phyloP scores from a whole-genome alignment of 2,797 vertebrate genomes.

The Galago senegalensis region DNA sequence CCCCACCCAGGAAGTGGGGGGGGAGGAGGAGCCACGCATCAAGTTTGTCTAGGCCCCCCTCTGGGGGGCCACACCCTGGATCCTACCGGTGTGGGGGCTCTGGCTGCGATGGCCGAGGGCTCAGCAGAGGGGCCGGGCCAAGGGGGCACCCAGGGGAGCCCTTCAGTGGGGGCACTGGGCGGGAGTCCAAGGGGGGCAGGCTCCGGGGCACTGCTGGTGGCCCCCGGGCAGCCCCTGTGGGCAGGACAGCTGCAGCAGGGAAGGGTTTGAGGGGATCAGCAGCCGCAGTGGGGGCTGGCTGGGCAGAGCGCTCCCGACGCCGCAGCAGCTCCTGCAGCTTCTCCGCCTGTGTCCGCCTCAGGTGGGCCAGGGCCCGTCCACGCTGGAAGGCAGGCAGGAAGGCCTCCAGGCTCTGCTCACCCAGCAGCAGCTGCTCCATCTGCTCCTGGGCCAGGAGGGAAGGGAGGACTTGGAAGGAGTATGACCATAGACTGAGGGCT shows the following conservation, averaged over 20 bases:
- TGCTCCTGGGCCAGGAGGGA: slow-evolving; percentile 84
- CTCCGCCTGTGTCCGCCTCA: slow-evolving; percentile 89
- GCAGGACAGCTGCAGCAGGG: slow-evolving; percentile 77
- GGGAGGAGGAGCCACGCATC: slow-evolving; percentile 82
- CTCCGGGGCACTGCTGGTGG: slow-evolving; percentile 82
- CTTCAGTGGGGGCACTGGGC: slow-evolving; percentile 76
- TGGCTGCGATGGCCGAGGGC: slow-evolving; percentile 86
- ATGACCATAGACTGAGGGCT: background rate
- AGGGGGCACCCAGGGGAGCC: slow-evolving; percentile 84
- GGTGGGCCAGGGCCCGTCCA: slow-evolving; percentile 86
- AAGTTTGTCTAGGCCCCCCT: slow-evolving; percentile 81
- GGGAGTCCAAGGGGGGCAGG: slow-evolving; percentile 88
- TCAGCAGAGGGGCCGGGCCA: slow-evolving; percentile 84
- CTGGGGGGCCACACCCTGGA: slow-evolving; percentile 61
- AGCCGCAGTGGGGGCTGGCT: slow-evolving; percentile 63
- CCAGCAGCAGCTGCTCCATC: slow-evolving; percentile 88
- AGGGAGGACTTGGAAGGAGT: background rate
- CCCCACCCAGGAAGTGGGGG: slow-evolving; percentile 77
- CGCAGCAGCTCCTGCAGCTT: slow-evolving; percentile 89
- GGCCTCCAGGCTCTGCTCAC: slow-evolving; percentile 87
- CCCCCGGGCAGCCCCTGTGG: slow-evolving; percentile 85
- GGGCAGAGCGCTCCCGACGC: slow-evolving; percentile 80
- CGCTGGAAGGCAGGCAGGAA: slow-evolving; percentile 90
- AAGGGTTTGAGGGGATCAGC: slow-evolving; percentile 80
- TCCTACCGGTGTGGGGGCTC: slow-evolving; percentile 88